phyloP scores from a whole-genome alignment of 2,113 vertebrate genomes.

The Chauna torquata region DNA sequence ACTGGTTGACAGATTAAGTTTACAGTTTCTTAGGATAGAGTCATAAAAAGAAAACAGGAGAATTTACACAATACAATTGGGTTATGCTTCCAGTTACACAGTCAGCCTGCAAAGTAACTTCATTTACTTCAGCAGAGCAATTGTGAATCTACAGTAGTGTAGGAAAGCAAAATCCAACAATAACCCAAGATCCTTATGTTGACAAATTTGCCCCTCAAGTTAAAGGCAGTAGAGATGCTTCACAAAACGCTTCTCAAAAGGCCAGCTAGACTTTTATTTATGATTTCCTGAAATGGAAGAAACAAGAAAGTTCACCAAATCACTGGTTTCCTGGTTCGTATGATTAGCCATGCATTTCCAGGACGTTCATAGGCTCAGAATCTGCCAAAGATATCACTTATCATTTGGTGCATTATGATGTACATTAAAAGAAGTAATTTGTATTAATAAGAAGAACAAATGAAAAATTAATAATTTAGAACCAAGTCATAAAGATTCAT shows the following conservation, averaged over 20 bases:
- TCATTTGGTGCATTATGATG: not conserved
- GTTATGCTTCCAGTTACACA: not conserved
- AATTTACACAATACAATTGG: not conserved
- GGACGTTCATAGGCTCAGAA: not conserved
- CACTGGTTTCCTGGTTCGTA: not conserved
- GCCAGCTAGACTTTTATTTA: not conserved
- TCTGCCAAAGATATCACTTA: not conserved
- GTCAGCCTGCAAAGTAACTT: not conserved
- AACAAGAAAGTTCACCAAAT: not conserved
- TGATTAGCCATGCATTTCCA: not conserved
- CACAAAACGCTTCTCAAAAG: not conserved
- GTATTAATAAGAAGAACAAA: not conserved
- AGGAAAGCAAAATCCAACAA: not conserved
- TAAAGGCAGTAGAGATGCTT: not conserved
- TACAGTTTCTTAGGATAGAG: not conserved
- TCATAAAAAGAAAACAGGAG: not conserved
- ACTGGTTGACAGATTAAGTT: constrained; percentile 6
- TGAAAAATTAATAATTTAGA: not conserved
- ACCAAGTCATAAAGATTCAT: not conserved
- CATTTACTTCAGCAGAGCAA: not conserved
- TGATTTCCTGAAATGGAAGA: not conserved
- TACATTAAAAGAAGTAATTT: not conserved
- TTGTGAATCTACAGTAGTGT: not conserved
- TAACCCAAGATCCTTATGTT: not conserved
- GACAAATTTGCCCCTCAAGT: not conserved